Base-by-base conservation (phyloP, 2,113 vertebrate species). In the Rhabdornis inornatus region DNA sequence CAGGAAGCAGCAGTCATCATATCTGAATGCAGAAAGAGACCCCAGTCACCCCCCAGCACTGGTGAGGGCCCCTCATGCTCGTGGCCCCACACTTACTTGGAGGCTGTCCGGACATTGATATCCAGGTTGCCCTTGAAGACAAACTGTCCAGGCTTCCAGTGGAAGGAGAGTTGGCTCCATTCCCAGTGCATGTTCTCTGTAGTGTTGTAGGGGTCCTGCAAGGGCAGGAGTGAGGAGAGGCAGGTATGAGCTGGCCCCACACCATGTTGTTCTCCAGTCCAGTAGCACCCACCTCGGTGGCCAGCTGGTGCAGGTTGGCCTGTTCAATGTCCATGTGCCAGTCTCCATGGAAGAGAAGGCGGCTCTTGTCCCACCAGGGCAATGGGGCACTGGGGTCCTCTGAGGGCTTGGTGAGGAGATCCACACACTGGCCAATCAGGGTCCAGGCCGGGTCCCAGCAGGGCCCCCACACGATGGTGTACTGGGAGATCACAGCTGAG, bases 371-470 rank as follows among this genome's bases (percentile, higher is more conserved):
- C 99, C 99, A 99, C 99, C 99, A 99, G 55, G 99, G 98, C 95
- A 99, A 95, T 0, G 98, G 98, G 33, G 99, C 98, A 0, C 99
- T 99, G 57, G 99, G 99, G 90, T 99, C 99, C 35, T 98, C 98
- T 13, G 99, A 99, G 39, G 99, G 98, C 95, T 99, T 99, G 77
- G 99, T 99, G 91, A 99, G 98, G 84, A 99, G 98, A 97, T 99
- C 99, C 53, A 99, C 98, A 9, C 98, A 99, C 70, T 99, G 99
- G 15, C 99, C 99, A 8, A 99, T 99, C 86, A 99, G 93, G 61
- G 99, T 99, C 99, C 99, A 99, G 68, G 99, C 99, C 1, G 99
- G 99, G 96, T 99, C 99, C 99, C 99, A 99, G 97, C 99, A 99
- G 0, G 99, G 99, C 10, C 99, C 99, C 99, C 99, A 99, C 19